A percentile compares a stretch with the other conserved stretches of the same genome.
These are phyloP conservation scores for Timema cristinae DNA, from an alignment of 2,888 invertebrate genomes.

Conservation along the genomic window DNA sequence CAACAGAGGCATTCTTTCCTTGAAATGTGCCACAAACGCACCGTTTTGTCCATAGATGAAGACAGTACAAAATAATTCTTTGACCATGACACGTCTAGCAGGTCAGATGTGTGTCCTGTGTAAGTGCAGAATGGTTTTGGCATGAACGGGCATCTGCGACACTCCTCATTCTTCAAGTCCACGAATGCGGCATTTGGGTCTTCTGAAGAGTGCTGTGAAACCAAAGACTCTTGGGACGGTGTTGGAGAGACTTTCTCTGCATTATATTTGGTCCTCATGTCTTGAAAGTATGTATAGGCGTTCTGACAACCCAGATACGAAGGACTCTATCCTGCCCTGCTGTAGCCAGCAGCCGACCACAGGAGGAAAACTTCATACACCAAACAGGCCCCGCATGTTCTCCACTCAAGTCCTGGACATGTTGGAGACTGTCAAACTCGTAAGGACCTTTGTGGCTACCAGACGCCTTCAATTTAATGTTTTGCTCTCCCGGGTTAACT, in stretches of 20 bases:
- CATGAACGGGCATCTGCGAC: slow-evolving; percentile 67
- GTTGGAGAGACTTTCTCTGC: slow-evolving; percentile 89
- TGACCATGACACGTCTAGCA: slow-evolving; percentile 97
- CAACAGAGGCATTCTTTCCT: slow-evolving; percentile 96
- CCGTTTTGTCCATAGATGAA: slow-evolving; percentile 98
- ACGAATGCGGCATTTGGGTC: slow-evolving; percentile 54
- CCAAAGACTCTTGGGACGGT: slow-evolving; percentile 87
- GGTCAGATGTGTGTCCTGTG: slow-evolving; percentile 91
- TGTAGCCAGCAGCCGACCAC: slow-evolving; percentile 91
- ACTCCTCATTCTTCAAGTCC: slow-evolving; percentile 57
- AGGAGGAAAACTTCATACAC: slow-evolving; percentile 98
- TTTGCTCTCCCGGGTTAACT: slow-evolving; percentile 62
- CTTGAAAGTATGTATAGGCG: slow-evolving; percentile 85
- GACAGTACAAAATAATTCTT: slow-evolving; percentile 98
- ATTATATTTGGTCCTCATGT: slow-evolving; percentile 93
- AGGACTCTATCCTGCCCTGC: slow-evolving; percentile 95
- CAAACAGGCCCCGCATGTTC: slow-evolving; percentile 93
- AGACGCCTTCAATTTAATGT: slow-evolving; percentile 87
- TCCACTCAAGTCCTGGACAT: slow-evolving; percentile 75
- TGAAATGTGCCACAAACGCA: slow-evolving; percentile 95
- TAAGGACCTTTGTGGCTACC: slow-evolving; percentile 96
- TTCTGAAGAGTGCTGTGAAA: slow-evolving; percentile 69
- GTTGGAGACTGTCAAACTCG: slow-evolving; percentile 88
- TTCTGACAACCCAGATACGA: slow-evolving; percentile 91
- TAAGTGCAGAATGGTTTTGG: slow-evolving; percentile 89